Evolutionary conservation across 2,888 invertebrate genomes (phyloP).

Genomic region (Ormyrus labotus): DNA sequence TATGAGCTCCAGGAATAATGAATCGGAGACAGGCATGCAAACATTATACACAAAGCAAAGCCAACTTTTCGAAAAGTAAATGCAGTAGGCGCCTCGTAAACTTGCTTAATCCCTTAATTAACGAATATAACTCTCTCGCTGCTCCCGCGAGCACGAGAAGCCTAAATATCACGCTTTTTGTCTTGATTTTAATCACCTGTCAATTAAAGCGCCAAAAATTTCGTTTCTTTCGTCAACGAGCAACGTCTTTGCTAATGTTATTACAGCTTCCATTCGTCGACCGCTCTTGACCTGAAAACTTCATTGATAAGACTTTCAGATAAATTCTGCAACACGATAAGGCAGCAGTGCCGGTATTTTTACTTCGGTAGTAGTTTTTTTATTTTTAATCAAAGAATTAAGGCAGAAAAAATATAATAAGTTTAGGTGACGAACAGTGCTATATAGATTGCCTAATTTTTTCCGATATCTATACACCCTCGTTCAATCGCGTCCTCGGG

Average conservation of each 20-base stretch:
- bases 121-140: constrained; percentile 29
- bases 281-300: no score
- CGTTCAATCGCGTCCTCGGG: constrained; percentile 26
- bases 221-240: neutral
- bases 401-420: no score
- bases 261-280: no score
- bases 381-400: no score
- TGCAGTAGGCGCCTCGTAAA: constrained; percentile 19
- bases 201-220: neutral
- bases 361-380: no score
- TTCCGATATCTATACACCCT: neutral
- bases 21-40: neutral
- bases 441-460: constrained; percentile 22
- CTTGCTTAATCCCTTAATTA: constrained; percentile 50
- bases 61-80: constrained; percentile 29
- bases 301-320: no score
- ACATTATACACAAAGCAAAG: neutral
- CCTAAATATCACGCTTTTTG: neutral
- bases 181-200: neutral
- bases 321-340: no score
- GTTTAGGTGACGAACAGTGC: no score
- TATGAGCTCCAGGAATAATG: no score
- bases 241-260: no score
- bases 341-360: no score
- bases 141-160: neutral